Evolutionary conservation across 2,797 vertebrate genomes (phyloP).

Genomic region (Hydrolagus colliei): DNA sequence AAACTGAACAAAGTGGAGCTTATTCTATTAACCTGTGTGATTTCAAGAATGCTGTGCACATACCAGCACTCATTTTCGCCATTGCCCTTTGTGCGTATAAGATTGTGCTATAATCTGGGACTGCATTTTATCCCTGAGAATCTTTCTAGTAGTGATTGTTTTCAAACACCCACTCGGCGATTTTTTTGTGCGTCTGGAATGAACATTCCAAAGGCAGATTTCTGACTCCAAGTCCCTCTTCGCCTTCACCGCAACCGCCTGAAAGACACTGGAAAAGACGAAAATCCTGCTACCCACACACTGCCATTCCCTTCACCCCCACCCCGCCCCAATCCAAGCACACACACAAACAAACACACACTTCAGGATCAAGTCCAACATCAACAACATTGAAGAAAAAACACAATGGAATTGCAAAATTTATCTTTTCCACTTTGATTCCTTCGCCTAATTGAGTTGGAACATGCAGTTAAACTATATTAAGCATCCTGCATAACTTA

Average conservation of each 20-base stretch:
- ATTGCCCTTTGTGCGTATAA: neutral
- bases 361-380: slow-evolving; percentile 21
- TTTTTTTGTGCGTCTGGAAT: slow-evolving; percentile 25
- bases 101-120: neutral
- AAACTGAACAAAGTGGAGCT: neutral
- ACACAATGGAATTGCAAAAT: neutral
- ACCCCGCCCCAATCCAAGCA: too few relatives aligned
- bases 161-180: slow-evolving; percentile 26
- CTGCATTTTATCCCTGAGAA: slow-evolving; percentile 28
- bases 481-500: neutral
- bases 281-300: slow-evolving; percentile 22
- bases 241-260: slow-evolving; percentile 20
- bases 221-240: neutral
- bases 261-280: slow-evolving; percentile 25
- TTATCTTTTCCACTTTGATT: neutral
- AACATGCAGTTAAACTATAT: neutral
- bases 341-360: too few relatives aligned
- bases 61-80: neutral
- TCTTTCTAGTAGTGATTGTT: slow-evolving; percentile 14
- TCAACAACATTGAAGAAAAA: neutral
- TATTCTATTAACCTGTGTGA: neutral
- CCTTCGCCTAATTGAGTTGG: neutral
- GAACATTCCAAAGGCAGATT: slow-evolving; percentile 29
- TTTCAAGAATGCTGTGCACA: neutral
- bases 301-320: neutral